Percentiles rank a stretch among this genome's conserved stretches.
phyloP scores from a whole-genome alignment of 2,888 invertebrate genomes.

The Ophion ventricosus region DNA sequence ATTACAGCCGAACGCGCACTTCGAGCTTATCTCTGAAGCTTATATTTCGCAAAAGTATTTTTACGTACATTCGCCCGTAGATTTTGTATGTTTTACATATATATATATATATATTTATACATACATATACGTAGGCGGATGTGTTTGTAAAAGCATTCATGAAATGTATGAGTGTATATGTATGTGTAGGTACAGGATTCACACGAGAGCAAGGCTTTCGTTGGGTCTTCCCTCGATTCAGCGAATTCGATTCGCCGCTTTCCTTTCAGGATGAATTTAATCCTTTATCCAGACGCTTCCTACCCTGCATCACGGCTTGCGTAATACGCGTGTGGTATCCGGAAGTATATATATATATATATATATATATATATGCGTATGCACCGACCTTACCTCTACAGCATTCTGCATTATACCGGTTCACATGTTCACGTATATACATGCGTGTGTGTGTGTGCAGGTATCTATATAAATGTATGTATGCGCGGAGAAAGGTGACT shows the following conservation, averaged over 20 bases:
- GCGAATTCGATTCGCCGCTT: slow-evolving; percentile 64
- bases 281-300: slow-evolving; percentile 64
- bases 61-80: no score
- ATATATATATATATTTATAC: slow-evolving; percentile 35
- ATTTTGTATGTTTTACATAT: no score
- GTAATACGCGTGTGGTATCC: slow-evolving; percentile 48
- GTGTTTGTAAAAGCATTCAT: not conserved
- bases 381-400: slow-evolving; percentile 31
- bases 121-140: not conserved
- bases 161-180: slow-evolving; percentile 9
- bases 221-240: slow-evolving; percentile 63
- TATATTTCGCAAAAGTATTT: slow-evolving; percentile 22
- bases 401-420: slow-evolving; percentile 29
- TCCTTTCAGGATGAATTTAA: slow-evolving; percentile 67
- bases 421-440: not conserved
- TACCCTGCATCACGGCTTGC: slow-evolving; percentile 47
- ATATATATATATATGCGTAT: slow-evolving; percentile 8
- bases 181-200: slow-evolving; percentile 33
- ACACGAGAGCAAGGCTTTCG: slow-evolving; percentile 40
- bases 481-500: no score
- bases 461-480: no score
- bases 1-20: slow-evolving; percentile 16
- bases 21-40: slow-evolving; percentile 41
- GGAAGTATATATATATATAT: slow-evolving; percentile 11
- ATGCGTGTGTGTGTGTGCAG: no score